Percentiles rank a stretch among this genome's conserved stretches.
These are phyloP conservation scores for Aporophyla lueneburgensis DNA, from an alignment of 2,888 invertebrate genomes.

Conservation along the genomic window DNA sequence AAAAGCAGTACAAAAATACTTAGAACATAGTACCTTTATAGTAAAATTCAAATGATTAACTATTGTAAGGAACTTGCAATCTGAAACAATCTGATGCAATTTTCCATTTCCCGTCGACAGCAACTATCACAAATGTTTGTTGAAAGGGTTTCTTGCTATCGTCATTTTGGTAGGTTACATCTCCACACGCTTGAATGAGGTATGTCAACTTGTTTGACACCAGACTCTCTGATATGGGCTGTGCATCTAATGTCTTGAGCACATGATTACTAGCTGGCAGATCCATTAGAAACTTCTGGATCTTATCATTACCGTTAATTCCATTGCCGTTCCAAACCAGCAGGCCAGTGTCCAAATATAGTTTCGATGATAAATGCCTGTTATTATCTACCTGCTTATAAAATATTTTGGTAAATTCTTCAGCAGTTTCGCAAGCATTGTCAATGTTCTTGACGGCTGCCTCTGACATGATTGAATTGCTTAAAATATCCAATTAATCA, in stretches of 20 bases:
- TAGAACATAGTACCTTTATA: conserved; percentile 23
- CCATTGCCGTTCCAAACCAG: conserved; percentile 98
- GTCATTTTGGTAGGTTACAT: conserved; percentile 93
- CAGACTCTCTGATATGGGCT: conserved; percentile 95
- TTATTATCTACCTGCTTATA: conserved; percentile 97
- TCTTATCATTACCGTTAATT: conserved; percentile 94
- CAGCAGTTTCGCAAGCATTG: conserved; percentile 95
- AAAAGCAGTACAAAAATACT: not conserved
- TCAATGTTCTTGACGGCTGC: conserved; percentile 93
- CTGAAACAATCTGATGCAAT: conserved; percentile 97
- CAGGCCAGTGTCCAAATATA: conserved; percentile 96
- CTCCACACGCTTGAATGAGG: conserved; percentile 95
- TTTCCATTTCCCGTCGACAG: conserved; percentile 97
- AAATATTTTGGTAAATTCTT: conserved; percentile 97
- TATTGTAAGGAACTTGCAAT: conserved; percentile 92
- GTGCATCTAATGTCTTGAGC: conserved; percentile 95
- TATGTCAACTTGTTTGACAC: conserved; percentile 95
- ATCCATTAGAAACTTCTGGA: conserved; percentile 96
- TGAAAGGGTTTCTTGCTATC: conserved; percentile 93
- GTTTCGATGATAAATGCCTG: conserved; percentile 94
- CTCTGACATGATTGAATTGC: conserved; percentile 82
- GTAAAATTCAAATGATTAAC: conserved; percentile 51
- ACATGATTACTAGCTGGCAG: conserved; percentile 95
- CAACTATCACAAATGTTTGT: conserved; percentile 97
- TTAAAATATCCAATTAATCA: not conserved